Conservation (phyloP, 2,113 vertebrate species). For the Chaetura pelagica region DNA sequence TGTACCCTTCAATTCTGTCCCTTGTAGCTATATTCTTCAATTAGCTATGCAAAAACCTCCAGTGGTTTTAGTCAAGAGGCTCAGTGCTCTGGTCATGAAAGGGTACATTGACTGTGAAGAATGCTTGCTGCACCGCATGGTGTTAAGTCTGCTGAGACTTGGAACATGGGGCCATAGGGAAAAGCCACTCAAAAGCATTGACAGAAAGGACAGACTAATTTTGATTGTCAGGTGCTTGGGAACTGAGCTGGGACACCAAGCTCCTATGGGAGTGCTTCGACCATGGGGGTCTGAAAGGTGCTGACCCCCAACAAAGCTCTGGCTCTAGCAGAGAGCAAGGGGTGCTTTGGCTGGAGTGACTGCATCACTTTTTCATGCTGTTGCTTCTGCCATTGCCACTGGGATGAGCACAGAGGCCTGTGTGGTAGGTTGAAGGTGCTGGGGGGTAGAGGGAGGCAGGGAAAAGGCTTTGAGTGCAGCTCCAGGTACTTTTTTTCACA, state of each 20-base stretch:
- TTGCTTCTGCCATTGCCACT: background rate
- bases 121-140: fast-evolving
- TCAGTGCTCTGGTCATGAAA: background rate
- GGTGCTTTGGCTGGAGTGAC: fast-evolving
- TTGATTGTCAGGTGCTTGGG: background rate
- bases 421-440: background rate
- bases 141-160: background rate
- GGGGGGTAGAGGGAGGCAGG: background rate
- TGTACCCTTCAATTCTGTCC: background rate
- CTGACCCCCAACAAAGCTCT: fast-evolving
- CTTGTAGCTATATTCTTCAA: background rate
- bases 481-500: background rate
- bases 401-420: background rate
- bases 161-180: background rate
- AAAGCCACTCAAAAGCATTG: background rate
- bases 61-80: background rate
- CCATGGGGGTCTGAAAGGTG: background rate
- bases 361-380: background rate
- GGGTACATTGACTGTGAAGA: background rate
- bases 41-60: background rate
- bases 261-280: background rate
- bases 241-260: background rate
- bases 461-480: background rate
- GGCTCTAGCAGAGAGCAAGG: background rate
- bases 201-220: background rate